These are phyloP conservation scores for Acropternis orthonyx DNA, from an alignment of 2,797 vertebrate genomes.

Conservation along the genomic window DNA sequence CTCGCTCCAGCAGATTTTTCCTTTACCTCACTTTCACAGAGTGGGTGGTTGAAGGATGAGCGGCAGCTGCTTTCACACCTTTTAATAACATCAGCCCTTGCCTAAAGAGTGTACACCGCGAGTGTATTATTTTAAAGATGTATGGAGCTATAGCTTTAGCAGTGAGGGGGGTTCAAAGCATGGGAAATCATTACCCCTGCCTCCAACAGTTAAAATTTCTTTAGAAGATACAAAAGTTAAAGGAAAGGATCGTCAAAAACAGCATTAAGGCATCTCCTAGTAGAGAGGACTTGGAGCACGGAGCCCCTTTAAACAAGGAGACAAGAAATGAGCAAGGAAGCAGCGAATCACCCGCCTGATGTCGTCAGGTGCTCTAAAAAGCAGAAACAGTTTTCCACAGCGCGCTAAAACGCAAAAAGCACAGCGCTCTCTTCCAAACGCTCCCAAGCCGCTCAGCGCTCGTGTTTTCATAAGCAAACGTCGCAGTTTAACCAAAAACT, in stretches of 20 bases:
- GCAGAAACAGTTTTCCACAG: background rate
- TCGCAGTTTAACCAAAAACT: background rate
- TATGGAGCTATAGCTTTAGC: background rate
- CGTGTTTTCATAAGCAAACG: rapidly evolving
- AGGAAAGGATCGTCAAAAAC: background rate
- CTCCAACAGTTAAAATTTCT: background rate
- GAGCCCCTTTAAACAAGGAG: background rate
- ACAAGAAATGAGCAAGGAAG: rapidly evolving
- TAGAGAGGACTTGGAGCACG: background rate
- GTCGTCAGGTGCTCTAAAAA: background rate
- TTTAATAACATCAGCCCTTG: background rate
- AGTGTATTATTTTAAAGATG: background rate
- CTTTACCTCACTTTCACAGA: background rate
- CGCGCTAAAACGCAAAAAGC: rapidly evolving
- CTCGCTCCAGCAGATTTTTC: background rate
- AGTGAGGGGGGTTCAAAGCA: background rate
- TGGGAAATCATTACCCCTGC: rapidly evolving
- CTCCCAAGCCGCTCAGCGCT: background rate
- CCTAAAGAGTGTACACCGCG: rapidly evolving
- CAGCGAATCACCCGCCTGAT: rapidly evolving
- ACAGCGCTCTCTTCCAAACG: rapidly evolving
- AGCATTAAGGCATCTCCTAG: too few relatives aligned
- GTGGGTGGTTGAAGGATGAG: background rate
- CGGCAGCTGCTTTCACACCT: background rate
- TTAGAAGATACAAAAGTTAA: background rate